Evolutionary conservation across 2,113 vertebrate species (phyloP), one percentile per base, ranked within the genome.

Genomic region (Psilopogon haemacephalus): DNA sequence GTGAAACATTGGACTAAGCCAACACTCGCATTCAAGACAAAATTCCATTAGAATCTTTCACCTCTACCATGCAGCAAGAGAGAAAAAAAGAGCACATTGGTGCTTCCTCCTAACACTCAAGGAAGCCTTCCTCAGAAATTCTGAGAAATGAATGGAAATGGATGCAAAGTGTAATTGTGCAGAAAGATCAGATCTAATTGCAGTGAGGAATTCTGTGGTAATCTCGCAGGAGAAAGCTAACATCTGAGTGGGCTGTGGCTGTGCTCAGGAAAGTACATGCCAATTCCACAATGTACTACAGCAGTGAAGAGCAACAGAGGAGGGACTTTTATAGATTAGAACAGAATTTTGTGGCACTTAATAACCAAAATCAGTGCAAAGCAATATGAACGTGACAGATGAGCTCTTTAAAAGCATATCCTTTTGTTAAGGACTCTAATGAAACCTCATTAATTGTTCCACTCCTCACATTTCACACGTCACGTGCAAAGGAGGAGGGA

Each of bases 241-340:
- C 54, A 88, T 77, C 40, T 90, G 90, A 94, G 81, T 86, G 92
- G 95, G 88, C 35, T 84, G 81, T 35, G 73, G 80, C 44, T 86
- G 75, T 77, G 38, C 73, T 95, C 77, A 90, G 77, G 77, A 94
- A 78, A 88, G 70, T 78, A 78, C 67, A 84, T 18, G 32, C 62
- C 69, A 94, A 90, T 93, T 88, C 78, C 67, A 89, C 67, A 75
- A 10, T 7, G 24, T 54, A 94, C 55, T 75, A 72, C 38, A 81
- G 70, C 54, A 78, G 54, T 35, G 32, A 58, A 86, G 27, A 80
- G 30, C 68, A 78, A 78, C 15, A 77, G 19, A 58, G 59, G 23
- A 73, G 14, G 58, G 86, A n/a, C n/a, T n/a, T n/a, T n/a, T n/a
- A n/a, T n/a, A n/a, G n/a, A n/a, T n/a, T n/a, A n/a, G n/a, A n/a